phyloP scores from a whole-genome alignment of 2,888 invertebrate genomes.

The Tuta absoluta region DNA sequence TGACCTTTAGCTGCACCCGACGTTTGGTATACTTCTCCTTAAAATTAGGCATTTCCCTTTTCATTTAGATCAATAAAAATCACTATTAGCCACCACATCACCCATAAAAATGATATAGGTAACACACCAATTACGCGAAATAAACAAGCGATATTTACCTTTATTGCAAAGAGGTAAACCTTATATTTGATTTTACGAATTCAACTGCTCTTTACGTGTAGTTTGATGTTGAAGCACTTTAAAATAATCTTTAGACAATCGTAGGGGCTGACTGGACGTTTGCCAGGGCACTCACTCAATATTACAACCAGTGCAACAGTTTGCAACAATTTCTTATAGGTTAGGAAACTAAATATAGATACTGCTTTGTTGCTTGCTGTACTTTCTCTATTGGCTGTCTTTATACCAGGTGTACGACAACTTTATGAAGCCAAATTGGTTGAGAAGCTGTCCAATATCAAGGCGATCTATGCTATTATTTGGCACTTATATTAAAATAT shows the following conservation, averaged over 20 bases:
- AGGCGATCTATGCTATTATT: background rate
- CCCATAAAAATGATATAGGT: constrained; percentile 4
- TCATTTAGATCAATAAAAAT: constrained; percentile 17
- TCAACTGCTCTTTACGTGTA: background rate
- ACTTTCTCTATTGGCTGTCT: constrained; percentile 11
- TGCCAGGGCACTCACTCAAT: constrained; percentile 22
- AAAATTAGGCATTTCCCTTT: constrained; percentile 32
- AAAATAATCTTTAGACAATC: constrained; percentile 25
- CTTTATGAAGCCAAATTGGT: constrained; percentile 17
- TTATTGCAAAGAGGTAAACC: constrained; percentile 18
- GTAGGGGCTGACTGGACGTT: constrained; percentile 21
- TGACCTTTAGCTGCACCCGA: constrained; percentile 36
- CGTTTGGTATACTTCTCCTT: constrained; percentile 34
- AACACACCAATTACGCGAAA: background rate
- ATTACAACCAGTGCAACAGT: constrained; percentile 8
- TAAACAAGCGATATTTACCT: constrained; percentile 26
- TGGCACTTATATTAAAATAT: background rate
- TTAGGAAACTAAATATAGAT: background rate
- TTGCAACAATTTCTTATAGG: background rate
- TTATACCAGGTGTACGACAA: constrained; percentile 8
- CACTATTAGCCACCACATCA: constrained; percentile 9
- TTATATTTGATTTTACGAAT: constrained; percentile 4
- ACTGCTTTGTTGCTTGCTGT: background rate
- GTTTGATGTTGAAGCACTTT: constrained; percentile 6
- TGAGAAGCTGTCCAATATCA: constrained; percentile 8